These are phyloP conservation scores for Pentamera pediparva DNA, from an alignment of 53 echinoderm and acorn worm species.

Conservation along the genomic window DNA sequence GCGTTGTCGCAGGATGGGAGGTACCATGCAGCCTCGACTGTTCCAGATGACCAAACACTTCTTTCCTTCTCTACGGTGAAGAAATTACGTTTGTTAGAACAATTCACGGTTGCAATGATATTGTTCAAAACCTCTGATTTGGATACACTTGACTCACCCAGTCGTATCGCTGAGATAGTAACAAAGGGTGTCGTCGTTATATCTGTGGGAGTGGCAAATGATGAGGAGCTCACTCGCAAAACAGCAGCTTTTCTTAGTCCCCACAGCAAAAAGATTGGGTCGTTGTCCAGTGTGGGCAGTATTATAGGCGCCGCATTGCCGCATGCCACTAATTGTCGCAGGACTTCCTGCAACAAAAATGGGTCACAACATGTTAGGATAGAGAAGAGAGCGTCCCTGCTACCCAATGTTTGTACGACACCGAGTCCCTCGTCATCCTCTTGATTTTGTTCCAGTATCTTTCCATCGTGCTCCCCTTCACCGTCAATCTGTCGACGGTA, in stretches of 20 bases:
- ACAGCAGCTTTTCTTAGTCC: neutral
- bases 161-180: neutral
- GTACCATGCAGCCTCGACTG: neutral
- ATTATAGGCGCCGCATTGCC: constrained; percentile 17
- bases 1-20: neutral
- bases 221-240: neutral
- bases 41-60: neutral
- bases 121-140: neutral
- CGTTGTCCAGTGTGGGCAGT: neutral
- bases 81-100: neutral
- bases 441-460: neutral
- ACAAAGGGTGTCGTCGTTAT: neutral
- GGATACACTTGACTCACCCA: neutral
- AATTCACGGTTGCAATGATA: neutral
- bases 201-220: neutral
- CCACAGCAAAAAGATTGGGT: neutral
- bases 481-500: no score
- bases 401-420: no score
- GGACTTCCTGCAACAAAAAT: neutral
- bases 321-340: neutral
- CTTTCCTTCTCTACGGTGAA: neutral
- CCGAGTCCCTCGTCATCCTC: no score
- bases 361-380: neutral
- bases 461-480: no score
- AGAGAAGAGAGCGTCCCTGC: constrained; percentile 4